Evolutionary conservation across 2,888 invertebrate genomes (phyloP), one percentile per base, ranked within the genome.

Genomic region (Autographa gamma): DNA sequence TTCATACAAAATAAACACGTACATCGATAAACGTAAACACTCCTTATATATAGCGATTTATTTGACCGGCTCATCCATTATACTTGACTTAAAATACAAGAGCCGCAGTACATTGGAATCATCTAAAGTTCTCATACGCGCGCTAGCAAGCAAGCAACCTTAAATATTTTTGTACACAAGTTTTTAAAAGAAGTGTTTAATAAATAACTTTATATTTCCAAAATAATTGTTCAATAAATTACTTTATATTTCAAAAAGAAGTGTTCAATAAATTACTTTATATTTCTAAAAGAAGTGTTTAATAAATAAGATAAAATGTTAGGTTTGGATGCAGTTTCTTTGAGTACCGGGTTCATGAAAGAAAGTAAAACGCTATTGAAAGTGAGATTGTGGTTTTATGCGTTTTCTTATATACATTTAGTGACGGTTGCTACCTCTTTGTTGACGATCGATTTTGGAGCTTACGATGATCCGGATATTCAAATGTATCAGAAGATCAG

Each of bases 361-460:
- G 86, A 86, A 69, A 90, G 85, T 78, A 85, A 82, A 48, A 79
- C 74, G 25, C 81, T 92, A 65, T 76, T 91, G 6, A 93, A 90
- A 86, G 85, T 90, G 75, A 87, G 93, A 76, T 48, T 94, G 62
- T 89, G 86, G 71, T 83, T 93, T 38, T 91, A 91, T 74, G 77
- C 77, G 52, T 52, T 86, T 16, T 78, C 88, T 0, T 88, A 85
- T 14, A 63, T 86, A 2, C 91, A 93, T 81, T 84, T 91, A 65
- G 74, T 87, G 61, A 63, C 84, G 1, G 82, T 93, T 54, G 80
- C 91, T 0, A 66, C 74, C 14, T 85, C 82, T 61, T 69, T 94
- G 54, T 68, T 94, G 7, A 84, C 81, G 0, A 91, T 92, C 52
- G 93, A 94, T 68, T 95, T 93, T 66, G 86, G 86, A n/a, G 68